phyloP scores from a whole-genome alignment of 2,888 invertebrate genomes.

The Chirona hameri region DNA sequence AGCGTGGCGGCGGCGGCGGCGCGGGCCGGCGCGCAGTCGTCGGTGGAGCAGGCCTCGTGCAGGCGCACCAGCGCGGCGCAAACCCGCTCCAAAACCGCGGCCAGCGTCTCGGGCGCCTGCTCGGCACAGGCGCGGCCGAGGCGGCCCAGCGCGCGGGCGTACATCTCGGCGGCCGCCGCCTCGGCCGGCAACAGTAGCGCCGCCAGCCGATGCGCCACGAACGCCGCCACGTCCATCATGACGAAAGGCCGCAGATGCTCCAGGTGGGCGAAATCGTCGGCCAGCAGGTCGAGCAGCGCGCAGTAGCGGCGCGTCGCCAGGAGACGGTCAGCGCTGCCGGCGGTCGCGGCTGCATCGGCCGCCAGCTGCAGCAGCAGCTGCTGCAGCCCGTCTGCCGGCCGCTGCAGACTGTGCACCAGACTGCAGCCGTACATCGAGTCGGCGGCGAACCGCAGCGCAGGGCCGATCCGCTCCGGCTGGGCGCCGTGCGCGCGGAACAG shows the following conservation, averaged over 20 bases:
- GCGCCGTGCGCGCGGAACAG: constrained; percentile 1
- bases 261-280: neutral
- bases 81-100: neutral
- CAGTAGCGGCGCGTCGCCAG: neutral
- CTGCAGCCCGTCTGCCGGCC: neutral
- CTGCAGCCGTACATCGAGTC: neutral
- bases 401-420: neutral
- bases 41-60: neutral
- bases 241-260: neutral
- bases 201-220: neutral
- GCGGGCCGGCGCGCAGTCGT: neutral
- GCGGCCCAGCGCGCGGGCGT: neutral
- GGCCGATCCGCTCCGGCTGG: neutral
- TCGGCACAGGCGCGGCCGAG: neutral
- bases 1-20: neutral
- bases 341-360: neutral
- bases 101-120: neutral
- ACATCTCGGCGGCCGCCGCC: neutral
- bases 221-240: neutral
- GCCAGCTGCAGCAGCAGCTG: neutral
- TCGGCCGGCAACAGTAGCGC: neutral
- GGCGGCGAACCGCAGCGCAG: neutral
- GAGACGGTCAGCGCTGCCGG: neutral
- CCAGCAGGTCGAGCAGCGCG: neutral
- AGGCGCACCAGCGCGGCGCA: neutral